Conservation (phyloP, 2,888 invertebrate genomes). For the Mythimna loreyi region DNA sequence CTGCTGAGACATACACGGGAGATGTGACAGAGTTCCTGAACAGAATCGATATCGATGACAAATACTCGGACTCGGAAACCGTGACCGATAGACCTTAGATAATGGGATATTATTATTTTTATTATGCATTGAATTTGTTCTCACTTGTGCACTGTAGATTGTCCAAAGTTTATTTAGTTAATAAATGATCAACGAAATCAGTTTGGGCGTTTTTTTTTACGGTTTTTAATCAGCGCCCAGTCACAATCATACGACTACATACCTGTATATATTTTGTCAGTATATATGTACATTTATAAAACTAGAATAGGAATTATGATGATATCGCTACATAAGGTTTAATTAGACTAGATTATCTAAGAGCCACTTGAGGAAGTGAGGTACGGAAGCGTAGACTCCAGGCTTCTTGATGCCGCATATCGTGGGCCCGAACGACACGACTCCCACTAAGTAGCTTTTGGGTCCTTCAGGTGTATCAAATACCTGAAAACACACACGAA, state of each 20-base stretch:
- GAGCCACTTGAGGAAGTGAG: slow-evolving; percentile 90
- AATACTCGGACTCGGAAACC: slow-evolving; percentile 80
- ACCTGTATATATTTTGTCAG: slow-evolving; percentile 9
- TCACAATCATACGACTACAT: slow-evolving; percentile 10
- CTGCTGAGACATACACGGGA: slow-evolving; percentile 78
- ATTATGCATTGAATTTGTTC: slow-evolving; percentile 1
- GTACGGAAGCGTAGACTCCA: slow-evolving; percentile 89
- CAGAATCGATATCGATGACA: slow-evolving; percentile 80
- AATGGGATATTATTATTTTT: slow-evolving; percentile 66
- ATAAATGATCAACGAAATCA: slow-evolving; percentile 32
- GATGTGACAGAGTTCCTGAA: slow-evolving; percentile 82
- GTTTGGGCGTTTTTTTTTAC: not conserved
- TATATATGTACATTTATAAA: slow-evolving; percentile 41
- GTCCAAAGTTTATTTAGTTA: slow-evolving; percentile 12
- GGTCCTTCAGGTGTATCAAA: slow-evolving; percentile 87
- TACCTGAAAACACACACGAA: slow-evolving; percentile 73
- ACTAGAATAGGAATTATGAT: slow-evolving; percentile 35
- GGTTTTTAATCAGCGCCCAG: not conserved
- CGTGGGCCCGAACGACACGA: slow-evolving; percentile 92
- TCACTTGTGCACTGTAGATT: slow-evolving; percentile 35
- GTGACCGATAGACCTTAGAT: slow-evolving; percentile 72
- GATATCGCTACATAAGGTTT: slow-evolving; percentile 22
- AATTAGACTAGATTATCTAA: slow-evolving; percentile 75
- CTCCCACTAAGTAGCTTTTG: slow-evolving; percentile 89
- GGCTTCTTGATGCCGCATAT: slow-evolving; percentile 90